A percentile compares a stretch with the other conserved stretches of the same genome.
Evolutionary conservation across 2,888 invertebrate species (phyloP).

Genomic region (Imbricaverruca yamaguchii): DNA sequence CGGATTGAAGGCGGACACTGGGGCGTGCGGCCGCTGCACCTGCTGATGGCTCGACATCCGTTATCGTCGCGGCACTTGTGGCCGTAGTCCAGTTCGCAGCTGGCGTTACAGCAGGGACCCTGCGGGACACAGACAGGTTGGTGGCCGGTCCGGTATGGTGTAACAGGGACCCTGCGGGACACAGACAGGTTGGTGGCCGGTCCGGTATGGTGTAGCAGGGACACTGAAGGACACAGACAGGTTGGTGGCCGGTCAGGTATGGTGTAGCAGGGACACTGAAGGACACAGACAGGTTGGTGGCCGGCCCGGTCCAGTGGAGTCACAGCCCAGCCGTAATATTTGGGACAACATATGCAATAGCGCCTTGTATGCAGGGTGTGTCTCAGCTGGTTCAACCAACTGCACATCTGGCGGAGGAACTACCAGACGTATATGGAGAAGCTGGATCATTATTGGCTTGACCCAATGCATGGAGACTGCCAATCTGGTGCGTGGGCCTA

Average conservation of each 20-base stretch:
- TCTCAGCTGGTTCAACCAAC: too few species aligned
- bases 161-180: neutral
- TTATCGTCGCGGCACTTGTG: conserved; percentile 87
- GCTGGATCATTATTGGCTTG: too few species aligned
- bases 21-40: conserved; percentile 80
- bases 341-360: too few species aligned
- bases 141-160: neutral
- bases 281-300: neutral
- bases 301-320: too few species aligned
- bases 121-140: neutral
- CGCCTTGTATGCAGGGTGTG: too few species aligned
- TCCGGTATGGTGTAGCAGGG: neutral
- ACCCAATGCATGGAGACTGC: too few species aligned
- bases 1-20: conserved; percentile 86
- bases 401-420: too few species aligned
- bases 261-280: neutral
- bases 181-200: too few species aligned
- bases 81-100: conserved; percentile 74
- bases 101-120: conserved; percentile 78
- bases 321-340: too few species aligned
- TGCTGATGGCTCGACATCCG: conserved; percentile 85
- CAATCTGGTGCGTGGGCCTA: too few species aligned
- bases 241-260: too few species aligned
- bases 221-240: neutral
- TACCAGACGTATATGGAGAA: too few species aligned